phyloP scores from a whole-genome alignment of 2,888 invertebrate genomes.

The Drosophila quasianomalipes region DNA sequence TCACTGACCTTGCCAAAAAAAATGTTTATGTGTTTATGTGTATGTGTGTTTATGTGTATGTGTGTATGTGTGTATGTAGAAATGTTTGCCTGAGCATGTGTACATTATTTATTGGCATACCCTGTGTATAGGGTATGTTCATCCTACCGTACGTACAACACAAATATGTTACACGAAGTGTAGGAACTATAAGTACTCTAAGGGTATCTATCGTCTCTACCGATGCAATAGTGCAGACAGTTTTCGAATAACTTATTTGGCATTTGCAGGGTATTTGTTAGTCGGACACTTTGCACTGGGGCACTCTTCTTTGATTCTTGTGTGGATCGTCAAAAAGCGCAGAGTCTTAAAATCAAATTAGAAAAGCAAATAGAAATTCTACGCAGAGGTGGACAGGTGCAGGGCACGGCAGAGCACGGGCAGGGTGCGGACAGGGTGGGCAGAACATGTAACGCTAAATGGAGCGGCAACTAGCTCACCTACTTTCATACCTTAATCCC shows the following conservation, averaged over 20 bases:
- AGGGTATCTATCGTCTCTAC: neutral
- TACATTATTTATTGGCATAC: neutral
- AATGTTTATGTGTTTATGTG: slow-evolving; percentile 6
- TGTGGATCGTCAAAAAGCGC: slow-evolving; percentile 3
- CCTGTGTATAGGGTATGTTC: neutral
- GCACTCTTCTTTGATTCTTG: neutral
- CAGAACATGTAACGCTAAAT: neutral
- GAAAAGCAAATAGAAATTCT: slow-evolving; percentile 71
- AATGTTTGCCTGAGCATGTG: slow-evolving; percentile 7
- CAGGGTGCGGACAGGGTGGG: neutral
- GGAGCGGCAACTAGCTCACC: slow-evolving; percentile 20
- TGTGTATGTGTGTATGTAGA: slow-evolving; percentile 7
- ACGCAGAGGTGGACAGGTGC: slow-evolving; percentile 21
- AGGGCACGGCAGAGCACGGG: neutral
- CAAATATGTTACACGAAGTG: neutral
- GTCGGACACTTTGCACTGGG: neutral
- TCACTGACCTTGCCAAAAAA: slow-evolving; percentile 77
- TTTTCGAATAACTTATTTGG: neutral
- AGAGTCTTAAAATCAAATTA: slow-evolving; percentile 63
- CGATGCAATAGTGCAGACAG: neutral
- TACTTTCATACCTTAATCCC: slow-evolving; percentile 9
- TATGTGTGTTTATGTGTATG: slow-evolving; percentile 14
- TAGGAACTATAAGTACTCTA: too few relatives aligned
- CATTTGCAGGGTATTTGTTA: neutral
- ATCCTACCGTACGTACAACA: neutral